Percentiles rank a stretch among this genome's conserved stretches.
Conservation (phyloP, 2,888 invertebrate genomes). For the Phalera bucephala region DNA sequence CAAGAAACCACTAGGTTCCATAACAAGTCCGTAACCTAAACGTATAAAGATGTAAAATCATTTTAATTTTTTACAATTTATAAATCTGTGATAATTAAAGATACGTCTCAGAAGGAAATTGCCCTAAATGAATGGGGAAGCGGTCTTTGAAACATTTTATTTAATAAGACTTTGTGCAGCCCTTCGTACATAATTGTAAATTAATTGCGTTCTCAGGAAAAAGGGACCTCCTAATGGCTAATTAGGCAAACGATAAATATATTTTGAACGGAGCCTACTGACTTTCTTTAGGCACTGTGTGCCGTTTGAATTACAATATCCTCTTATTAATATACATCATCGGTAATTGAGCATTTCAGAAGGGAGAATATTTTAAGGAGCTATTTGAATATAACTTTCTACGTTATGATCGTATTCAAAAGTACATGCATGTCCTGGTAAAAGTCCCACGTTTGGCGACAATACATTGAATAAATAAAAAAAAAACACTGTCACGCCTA, state of each 20-base stretch:
- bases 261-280: conserved; percentile 43
- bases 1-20: too few species aligned
- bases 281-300: conserved; percentile 34
- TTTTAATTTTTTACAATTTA: conserved; percentile 16
- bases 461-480: conserved; percentile 11
- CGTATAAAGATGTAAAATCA: too few species aligned
- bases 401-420: not conserved
- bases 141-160: conserved; percentile 68
- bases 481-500: too few species aligned
- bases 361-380: not conserved
- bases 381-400: not conserved
- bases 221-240: conserved; percentile 62
- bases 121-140: conserved; percentile 52
- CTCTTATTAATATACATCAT: conserved; percentile 25
- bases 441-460: conserved; percentile 7
- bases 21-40: too few species aligned
- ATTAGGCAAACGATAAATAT: conserved; percentile 70
- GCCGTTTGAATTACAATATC: conserved; percentile 27
- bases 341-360: conserved; percentile 10
- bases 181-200: conserved; percentile 76
- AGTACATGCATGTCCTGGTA: too few species aligned
- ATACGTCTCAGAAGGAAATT: conserved; percentile 57
- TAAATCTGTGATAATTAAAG: conserved; percentile 48
- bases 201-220: conserved; percentile 67
- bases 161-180: conserved; percentile 71